These are phyloP conservation scores for Apodemia zela DNA, from an alignment of 2,888 invertebrate species.

Conservation along the genomic window DNA sequence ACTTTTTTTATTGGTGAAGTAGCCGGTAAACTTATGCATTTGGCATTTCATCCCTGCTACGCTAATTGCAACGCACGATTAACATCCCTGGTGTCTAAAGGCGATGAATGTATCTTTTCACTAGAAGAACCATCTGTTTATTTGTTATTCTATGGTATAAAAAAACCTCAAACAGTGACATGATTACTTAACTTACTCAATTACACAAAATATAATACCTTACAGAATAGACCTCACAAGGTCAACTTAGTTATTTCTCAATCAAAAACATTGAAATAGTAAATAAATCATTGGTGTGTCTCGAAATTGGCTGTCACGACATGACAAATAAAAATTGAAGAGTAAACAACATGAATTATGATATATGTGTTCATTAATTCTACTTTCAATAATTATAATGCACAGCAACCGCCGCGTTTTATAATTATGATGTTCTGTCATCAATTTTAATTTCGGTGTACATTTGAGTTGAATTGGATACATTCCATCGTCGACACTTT, in stretches of 20 bases:
- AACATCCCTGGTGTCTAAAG: no score
- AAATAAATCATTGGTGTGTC: slow-evolving; percentile 51
- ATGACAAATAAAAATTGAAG: slow-evolving; percentile 58
- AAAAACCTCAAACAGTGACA: no score
- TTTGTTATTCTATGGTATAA: no score
- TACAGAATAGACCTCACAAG: background rate
- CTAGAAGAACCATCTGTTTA: no score
- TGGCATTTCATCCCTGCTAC: no score
- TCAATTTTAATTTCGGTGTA: slow-evolving; percentile 56
- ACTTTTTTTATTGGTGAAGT: no score
- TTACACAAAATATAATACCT: background rate
- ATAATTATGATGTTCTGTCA: slow-evolving; percentile 47
- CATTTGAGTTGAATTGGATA: no score
- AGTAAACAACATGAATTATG: slow-evolving; percentile 50
- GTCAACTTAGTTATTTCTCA: slow-evolving; percentile 11
- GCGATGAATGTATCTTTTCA: no score
- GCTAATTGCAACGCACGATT: no score
- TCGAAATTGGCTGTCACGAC: slow-evolving; percentile 58
- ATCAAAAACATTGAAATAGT: slow-evolving; percentile 33
- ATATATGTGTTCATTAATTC: slow-evolving; percentile 49
- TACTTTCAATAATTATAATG: slow-evolving; percentile 48
- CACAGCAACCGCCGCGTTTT: slow-evolving; percentile 31
- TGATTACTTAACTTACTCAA: no score
- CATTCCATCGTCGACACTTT: no score
- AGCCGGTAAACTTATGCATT: no score